Evolutionary conservation across 2,888 invertebrate genomes (phyloP).

Genomic region (Parthenolecanium corni): DNA sequence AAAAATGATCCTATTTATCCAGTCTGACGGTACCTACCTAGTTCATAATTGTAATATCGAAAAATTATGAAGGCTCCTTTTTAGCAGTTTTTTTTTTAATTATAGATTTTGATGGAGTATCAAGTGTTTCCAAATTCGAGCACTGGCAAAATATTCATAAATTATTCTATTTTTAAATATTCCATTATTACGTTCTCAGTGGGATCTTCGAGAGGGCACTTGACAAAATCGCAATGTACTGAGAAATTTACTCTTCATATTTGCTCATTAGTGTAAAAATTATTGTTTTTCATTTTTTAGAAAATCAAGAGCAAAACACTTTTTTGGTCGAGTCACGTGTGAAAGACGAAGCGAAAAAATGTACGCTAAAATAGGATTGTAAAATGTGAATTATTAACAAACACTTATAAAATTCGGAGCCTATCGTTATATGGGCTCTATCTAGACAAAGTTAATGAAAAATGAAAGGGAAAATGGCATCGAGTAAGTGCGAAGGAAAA

Average conservation of each 20-base stretch:
- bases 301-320: constrained; percentile 14
- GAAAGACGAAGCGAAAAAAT: constrained; percentile 22
- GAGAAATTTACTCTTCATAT: not conserved
- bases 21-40: no score
- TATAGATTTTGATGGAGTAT: not conserved
- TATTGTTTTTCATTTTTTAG: not conserved
- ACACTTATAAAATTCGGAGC: constrained; percentile 6
- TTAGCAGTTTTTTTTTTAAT: not conserved
- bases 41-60: no score
- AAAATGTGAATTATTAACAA: constrained; percentile 13
- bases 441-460: constrained; percentile 9
- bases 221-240: no score
- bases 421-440: not conserved
- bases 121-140: no score
- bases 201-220: not conserved
- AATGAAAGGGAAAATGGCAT: no score
- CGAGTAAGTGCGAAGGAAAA: not conserved
- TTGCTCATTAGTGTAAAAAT: not conserved
- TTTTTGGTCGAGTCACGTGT: constrained; percentile 12
- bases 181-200: no score
- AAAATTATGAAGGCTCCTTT: no score
- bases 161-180: no score
- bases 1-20: no score
- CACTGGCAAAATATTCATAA: no score
- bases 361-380: constrained; percentile 14